Evolutionary conservation across 2,888 invertebrate species (phyloP), one percentile per base, ranked within the genome.

Genomic region (Heliconius sara): DNA sequence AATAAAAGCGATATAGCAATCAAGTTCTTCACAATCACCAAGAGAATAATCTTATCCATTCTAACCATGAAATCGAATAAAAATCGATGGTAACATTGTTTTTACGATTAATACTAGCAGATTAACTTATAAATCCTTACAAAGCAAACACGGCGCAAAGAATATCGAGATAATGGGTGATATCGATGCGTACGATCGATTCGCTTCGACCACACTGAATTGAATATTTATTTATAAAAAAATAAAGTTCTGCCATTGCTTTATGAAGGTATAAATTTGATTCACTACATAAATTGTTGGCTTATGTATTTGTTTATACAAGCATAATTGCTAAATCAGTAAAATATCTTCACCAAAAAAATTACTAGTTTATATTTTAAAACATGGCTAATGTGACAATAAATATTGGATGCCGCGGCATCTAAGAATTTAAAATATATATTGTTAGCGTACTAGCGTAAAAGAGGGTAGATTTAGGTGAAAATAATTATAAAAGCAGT

Each of bases 31-130:
- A 78, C 75, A 77, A 63, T 60, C 77, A 83, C 86, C 34, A 81
- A 81, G 82, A 81, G 83, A 83, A 81, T 83, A 81, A 85, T 87
- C 86, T 85, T 81, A 80, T 84, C 77, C 76, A 85, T 86, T 87
- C 88, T 87, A 88, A 87, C 86, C 88, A 87, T 86, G 86, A 87
- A 77, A 83, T 86, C 84, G 84, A 84, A 82, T 84, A 83, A 82
- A 82, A 83, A 83, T 84, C 83, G 84, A 85, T 83, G 81, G 80
- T 80, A 81, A 82, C 82, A 83, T 83, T 84, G 82, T 83, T 83
- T 81, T 80, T 81, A 71, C 71, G 68, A 68, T 75, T 70, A 80
- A 80, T 74, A 80, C 76, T 72, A 66, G 76, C 79, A 80, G 79
- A 81, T 82, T 82, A 79, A 82, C 82, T 82, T 81, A 82, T 82